Percentiles rank a stretch among this genome's conserved stretches.
phyloP scores from a whole-genome alignment of 2,113 vertebrate species.

The Eurystomus gularis region DNA sequence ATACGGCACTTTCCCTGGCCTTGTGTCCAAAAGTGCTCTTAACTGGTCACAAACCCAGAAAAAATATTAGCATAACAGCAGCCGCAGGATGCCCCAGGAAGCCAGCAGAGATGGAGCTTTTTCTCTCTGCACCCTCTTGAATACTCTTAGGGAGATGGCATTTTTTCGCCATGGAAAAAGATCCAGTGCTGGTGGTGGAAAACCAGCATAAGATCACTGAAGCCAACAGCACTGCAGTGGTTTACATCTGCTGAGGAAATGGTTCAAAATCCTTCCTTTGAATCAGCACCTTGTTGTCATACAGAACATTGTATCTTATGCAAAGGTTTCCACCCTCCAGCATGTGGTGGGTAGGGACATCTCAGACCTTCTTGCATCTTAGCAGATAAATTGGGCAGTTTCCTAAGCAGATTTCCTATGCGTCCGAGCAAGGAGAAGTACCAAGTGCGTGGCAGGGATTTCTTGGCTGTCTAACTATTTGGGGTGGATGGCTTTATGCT shows the following conservation, averaged over 20 bases:
- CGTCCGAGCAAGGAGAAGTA: background rate
- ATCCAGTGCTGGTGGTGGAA: background rate
- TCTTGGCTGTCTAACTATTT: background rate
- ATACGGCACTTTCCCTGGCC: rapidly evolving
- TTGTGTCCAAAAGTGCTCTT: background rate
- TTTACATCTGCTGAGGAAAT: background rate
- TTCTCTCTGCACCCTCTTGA: background rate
- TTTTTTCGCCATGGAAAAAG: background rate
- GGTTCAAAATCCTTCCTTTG: background rate
- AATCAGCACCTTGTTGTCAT: background rate
- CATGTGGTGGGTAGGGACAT: background rate
- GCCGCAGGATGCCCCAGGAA: background rate
- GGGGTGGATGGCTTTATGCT: rapidly evolving
- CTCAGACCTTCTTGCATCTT: background rate
- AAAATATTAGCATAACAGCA: background rate
- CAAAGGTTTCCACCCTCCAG: background rate
- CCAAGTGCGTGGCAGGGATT: background rate
- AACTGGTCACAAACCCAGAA: background rate
- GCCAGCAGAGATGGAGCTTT: background rate
- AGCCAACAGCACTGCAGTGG: background rate
- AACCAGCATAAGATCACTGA: background rate
- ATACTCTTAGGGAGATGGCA: background rate
- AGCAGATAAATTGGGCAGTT: background rate
- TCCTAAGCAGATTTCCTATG: background rate
- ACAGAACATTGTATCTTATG: background rate